Evolutionary conservation across 1,140 invertebrate genomes (phyloP), one percentile per base, ranked within the genome.

Genomic region (Drosophila trapezifrons): DNA sequence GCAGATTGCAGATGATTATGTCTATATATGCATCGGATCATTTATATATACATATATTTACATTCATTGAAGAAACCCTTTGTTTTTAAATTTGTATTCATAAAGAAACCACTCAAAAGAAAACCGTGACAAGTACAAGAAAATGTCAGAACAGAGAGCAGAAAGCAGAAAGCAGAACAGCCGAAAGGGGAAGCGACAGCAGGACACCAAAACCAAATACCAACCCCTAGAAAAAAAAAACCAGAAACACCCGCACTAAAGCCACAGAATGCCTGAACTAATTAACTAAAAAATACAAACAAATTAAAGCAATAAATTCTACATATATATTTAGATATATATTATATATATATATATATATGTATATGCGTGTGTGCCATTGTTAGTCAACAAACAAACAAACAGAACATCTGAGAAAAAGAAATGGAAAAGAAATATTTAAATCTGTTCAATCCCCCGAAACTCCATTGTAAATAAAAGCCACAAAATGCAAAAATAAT

Each of bases 341-440:
- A 65, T 54, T 2, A 32, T 32, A 32, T 9, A 58, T 66, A 65
- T 54, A 62, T 29, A 7, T 29, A 29, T 35, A 10, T 60, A 52
- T 62, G 29, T 55, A 67, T 46, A 79, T 83, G 76, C 71, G 80
- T 83, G 80, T 83, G 80, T 79, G 80, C 80, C 60, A 83, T 82
- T 83, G 75, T 74, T 81, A 69, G 72, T 75, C 73, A 76, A 38
- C 29, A 63, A 46, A 46, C n/a, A 32, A 40, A 35, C 13, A 43
- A 25, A 27, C 13, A 57, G 17, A 46, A 42, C 49, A 54, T 18
- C 15, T 45, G 6, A 49, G 22, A 5, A 27, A 35, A 13, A 13
- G 15, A 43, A 43, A 42, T 62, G 22, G 27, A 22, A 22, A 22
- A 22, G 22, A 20, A 20, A 32, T 6, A 35, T 35, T 35, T 22